Conservation (phyloP, 2,888 invertebrate genomes). For the Sarcophaga rosellei region DNA sequence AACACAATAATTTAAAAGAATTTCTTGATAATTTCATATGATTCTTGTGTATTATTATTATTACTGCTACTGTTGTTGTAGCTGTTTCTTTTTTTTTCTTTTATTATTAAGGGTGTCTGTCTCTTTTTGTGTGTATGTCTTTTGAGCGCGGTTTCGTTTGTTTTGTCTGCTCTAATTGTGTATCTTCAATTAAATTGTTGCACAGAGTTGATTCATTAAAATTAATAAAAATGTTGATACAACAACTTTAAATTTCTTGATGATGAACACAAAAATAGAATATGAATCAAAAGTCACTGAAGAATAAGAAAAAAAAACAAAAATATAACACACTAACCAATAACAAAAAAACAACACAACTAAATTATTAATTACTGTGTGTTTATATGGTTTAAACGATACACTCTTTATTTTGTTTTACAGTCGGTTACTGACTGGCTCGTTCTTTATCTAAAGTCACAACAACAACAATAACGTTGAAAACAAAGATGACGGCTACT, state of each 20-base stretch:
- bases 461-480: slow-evolving; percentile 12
- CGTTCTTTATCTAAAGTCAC: slow-evolving; percentile 49
- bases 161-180: slow-evolving; percentile 41
- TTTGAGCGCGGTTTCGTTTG: slow-evolving; percentile 2
- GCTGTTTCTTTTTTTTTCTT: slow-evolving; percentile 16
- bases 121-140: neutral
- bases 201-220: slow-evolving; percentile 61
- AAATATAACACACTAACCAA: neutral
- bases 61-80: slow-evolving; percentile 11
- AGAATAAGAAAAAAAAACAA: neutral
- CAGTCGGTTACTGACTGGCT: neutral
- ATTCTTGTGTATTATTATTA: neutral
- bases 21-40: slow-evolving; percentile 5
- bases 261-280: neutral
- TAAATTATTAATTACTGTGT: neutral
- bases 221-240: slow-evolving; percentile 61
- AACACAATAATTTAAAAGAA: slow-evolving; percentile 18
- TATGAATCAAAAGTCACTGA: neutral
- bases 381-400: neutral
- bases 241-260: slow-evolving; percentile 50
- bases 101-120: slow-evolving; percentile 28
- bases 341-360: neutral
- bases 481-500: slow-evolving; percentile 13
- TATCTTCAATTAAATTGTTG: slow-evolving; percentile 62
- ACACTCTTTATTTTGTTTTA: neutral